Percentiles rank a stretch among this genome's conserved stretches.
Evolutionary conservation across 2,113 vertebrate genomes (phyloP).

Genomic region (Phasianus colchicus): DNA sequence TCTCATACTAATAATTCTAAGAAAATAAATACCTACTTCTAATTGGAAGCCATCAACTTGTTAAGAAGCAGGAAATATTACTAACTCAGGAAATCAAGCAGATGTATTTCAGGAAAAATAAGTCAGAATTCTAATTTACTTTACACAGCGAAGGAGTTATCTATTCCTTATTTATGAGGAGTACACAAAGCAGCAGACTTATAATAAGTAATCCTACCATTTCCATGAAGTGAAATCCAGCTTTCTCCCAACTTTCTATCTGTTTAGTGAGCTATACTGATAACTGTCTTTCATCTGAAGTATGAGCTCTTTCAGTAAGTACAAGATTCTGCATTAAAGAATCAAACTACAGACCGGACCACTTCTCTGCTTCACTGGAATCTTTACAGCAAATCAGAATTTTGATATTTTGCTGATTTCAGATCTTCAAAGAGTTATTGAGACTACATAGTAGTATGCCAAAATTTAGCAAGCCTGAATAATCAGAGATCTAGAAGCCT

Average conservation of each 20-base stretch:
- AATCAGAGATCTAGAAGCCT: background rate
- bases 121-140: background rate
- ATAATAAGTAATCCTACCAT: background rate
- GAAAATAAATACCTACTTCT: background rate
- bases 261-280: background rate
- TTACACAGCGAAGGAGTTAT: background rate
- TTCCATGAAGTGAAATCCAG: background rate
- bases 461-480: background rate
- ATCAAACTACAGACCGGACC: background rate
- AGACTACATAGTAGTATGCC: background rate
- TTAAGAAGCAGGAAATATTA: background rate
- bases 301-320: accelerated
- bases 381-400: background rate
- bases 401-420: background rate
- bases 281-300: background rate
- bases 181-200: background rate
- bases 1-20: background rate
- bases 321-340: background rate
- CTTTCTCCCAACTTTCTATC: background rate
- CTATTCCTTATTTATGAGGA: background rate
- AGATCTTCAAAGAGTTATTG: background rate
- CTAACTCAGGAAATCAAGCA: background rate
- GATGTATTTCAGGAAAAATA: background rate
- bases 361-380: background rate
- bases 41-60: background rate